These are phyloP conservation scores for Anastrepha obliqua DNA, from an alignment of 1,140 invertebrate genomes.

Conservation along the genomic window DNA sequence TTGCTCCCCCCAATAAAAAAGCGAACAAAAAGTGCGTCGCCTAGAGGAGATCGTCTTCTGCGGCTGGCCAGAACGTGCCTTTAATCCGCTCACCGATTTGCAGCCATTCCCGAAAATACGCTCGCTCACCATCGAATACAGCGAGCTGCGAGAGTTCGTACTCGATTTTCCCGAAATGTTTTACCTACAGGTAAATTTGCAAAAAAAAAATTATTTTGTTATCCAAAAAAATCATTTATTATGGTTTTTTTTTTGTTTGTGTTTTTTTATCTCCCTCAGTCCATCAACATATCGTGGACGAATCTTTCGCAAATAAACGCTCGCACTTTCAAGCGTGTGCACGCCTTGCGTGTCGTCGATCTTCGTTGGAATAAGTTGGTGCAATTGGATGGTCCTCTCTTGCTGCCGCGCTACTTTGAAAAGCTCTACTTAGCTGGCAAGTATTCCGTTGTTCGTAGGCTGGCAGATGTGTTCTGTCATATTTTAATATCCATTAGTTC, in stretches of 20 bases:
- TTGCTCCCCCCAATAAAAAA: neutral
- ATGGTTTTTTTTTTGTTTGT: neutral
- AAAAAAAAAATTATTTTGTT: no score
- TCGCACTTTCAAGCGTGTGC: constrained; percentile 72
- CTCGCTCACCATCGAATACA: constrained; percentile 71
- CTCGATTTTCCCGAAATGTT: constrained; percentile 72
- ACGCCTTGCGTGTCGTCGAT: constrained; percentile 72
- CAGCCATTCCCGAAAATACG: constrained; percentile 68
- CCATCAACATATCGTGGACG: constrained; percentile 75
- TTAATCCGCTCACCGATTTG: constrained; percentile 67
- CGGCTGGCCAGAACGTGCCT: constrained; percentile 68
- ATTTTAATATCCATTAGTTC: constrained; percentile 53
- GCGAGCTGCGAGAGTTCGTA: constrained; percentile 70
- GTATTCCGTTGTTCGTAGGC: constrained; percentile 42
- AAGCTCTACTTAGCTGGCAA: constrained; percentile 74
- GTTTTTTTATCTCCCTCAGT: constrained; percentile 58
- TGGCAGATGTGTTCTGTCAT: neutral
- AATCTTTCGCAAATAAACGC: constrained; percentile 70
- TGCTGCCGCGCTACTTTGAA: constrained; percentile 70
- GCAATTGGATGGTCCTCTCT: constrained; percentile 69
- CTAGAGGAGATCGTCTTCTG: constrained; percentile 63
- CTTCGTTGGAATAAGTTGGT: constrained; percentile 75
- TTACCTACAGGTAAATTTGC: constrained; percentile 67
- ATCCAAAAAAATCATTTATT: neutral
- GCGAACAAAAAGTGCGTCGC: constrained; percentile 58